Conservation (phyloP, 2,113 vertebrate species). For the Sceloporus undulatus region DNA sequence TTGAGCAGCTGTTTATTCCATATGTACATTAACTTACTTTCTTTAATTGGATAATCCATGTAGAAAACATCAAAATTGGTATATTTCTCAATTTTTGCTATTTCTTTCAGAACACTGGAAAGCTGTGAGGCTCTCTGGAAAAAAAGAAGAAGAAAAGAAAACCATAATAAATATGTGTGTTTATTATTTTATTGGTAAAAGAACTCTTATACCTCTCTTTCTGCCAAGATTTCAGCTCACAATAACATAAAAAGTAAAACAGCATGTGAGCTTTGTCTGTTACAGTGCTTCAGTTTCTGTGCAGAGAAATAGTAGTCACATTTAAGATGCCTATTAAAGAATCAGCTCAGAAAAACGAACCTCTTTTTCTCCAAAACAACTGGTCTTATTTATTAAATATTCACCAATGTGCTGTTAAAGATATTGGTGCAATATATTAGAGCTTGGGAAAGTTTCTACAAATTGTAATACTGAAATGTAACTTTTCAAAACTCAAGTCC, state of each 20-base stretch:
- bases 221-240: neutral
- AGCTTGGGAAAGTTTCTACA: too few relatives aligned
- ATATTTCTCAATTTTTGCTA: conserved; percentile 74
- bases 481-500: too few relatives aligned
- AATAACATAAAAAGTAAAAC: neutral
- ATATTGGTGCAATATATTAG: neutral
- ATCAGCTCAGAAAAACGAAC: neutral
- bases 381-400: neutral
- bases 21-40: conserved; percentile 72
- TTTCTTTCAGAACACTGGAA: conserved; percentile 75
- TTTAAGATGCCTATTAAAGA: neutral
- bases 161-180: rapidly evolving
- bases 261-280: neutral
- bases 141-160: conserved; percentile 30
- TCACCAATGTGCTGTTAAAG: neutral
- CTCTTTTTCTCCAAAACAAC: neutral
- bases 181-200: neutral
- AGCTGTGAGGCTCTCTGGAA: conserved; percentile 80
- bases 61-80: conserved; percentile 77
- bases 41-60: conserved; percentile 76
- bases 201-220: neutral
- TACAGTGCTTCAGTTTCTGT: neutral
- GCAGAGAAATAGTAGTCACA: neutral
- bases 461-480: too few relatives aligned
- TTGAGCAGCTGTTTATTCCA: neutral